These are phyloP conservation scores for Seriola rivoliana DNA, from an alignment of 2,113 vertebrate genomes.

Conservation along the genomic window DNA sequence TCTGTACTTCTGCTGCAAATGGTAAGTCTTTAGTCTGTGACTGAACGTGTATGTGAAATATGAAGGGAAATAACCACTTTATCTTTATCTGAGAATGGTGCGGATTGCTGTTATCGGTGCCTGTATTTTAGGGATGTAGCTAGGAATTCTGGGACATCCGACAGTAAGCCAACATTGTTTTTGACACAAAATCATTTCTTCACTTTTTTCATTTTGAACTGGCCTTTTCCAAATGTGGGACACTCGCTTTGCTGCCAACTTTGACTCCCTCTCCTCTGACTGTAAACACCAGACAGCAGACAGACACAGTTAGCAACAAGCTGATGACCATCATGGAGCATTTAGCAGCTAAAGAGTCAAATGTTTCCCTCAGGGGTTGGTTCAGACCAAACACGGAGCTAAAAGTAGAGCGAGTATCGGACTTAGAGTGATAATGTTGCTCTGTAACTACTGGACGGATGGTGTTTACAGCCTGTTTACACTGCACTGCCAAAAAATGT, in stretches of 20 bases:
- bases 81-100: not conserved
- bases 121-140: not conserved
- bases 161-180: too few relatives aligned
- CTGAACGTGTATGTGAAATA: not conserved
- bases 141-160: not conserved
- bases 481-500: too few relatives aligned
- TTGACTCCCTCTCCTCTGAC: too few relatives aligned
- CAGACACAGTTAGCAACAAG: not conserved
- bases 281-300: too few relatives aligned
- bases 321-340: not conserved
- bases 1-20: constrained; percentile 75
- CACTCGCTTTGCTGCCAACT: not conserved
- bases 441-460: too few relatives aligned
- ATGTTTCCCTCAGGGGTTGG: not conserved
- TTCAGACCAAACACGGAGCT: not conserved
- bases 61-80: not conserved
- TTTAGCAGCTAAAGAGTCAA: not conserved
- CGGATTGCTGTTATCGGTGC: too few relatives aligned
- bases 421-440: too few relatives aligned
- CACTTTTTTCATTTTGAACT: not conserved
- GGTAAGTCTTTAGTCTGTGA: constrained; percentile 43
- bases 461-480: too few relatives aligned
- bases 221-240: not conserved
- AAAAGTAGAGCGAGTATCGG: not conserved
- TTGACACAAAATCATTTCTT: not conserved